These are phyloP conservation scores for Phalacrocorax pelagicus DNA, from an alignment of 2,113 vertebrate genomes.

Conservation along the genomic window DNA sequence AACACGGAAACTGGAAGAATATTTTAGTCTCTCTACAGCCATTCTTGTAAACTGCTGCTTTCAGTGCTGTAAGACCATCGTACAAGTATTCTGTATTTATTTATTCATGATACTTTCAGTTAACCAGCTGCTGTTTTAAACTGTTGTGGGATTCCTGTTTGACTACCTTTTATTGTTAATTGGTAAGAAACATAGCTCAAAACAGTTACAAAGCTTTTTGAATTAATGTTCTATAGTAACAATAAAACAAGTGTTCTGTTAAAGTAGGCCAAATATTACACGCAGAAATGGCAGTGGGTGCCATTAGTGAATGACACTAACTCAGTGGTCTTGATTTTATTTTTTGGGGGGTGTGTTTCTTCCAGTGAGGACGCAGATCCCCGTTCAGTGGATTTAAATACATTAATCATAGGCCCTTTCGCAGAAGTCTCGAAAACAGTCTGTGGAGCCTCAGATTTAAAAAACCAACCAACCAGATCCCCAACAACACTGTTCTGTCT, in stretches of 20 bases:
- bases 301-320: not conserved
- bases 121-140: constrained; percentile 13
- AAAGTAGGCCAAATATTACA: not conserved
- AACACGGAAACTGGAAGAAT: not conserved
- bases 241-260: not conserved
- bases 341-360: not conserved
- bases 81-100: not conserved
- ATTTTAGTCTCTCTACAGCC: not conserved
- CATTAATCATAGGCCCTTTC: not conserved
- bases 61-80: not conserved
- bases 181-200: not conserved
- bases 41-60: not conserved
- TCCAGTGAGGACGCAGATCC: not conserved
- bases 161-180: not conserved
- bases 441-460: not conserved
- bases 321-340: not conserved
- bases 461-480: not conserved
- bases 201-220: not conserved
- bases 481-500: rapidly evolving
- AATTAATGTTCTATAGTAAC: not conserved
- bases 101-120: constrained; percentile 31
- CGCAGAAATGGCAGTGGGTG: not conserved
- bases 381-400: not conserved
- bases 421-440: not conserved
- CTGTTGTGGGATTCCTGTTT: not conserved